Percentiles rank a stretch among this genome's conserved stretches.
Evolutionary conservation across 2,797 vertebrate genomes (phyloP).

Genomic region (Aldrovandia affinis): DNA sequence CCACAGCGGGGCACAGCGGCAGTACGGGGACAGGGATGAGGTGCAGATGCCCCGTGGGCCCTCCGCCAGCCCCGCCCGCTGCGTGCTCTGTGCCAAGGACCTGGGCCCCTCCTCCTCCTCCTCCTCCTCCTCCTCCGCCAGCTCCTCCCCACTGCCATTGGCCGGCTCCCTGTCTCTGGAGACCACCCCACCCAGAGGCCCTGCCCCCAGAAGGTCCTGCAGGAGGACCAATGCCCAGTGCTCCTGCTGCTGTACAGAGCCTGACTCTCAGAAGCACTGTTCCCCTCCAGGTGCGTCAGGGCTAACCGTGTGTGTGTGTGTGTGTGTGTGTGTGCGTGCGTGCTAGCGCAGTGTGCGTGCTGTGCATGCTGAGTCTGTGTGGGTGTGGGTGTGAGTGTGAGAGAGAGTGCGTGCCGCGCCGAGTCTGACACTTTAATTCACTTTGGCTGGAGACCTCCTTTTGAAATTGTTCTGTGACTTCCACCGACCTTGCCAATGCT

Average conservation of each 20-base stretch:
- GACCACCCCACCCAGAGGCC: conserved; percentile 17
- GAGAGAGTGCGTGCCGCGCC: too few species aligned
- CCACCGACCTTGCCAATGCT: too few species aligned
- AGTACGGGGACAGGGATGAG: conserved; percentile 45
- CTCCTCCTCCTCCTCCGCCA: conserved; percentile 46
- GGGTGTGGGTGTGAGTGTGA: too few species aligned
- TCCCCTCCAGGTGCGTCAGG: background rate
- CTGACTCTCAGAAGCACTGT: conserved; percentile 54
- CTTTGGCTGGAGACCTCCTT: too few species aligned
- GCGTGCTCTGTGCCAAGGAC: conserved; percentile 67
- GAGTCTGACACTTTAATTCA: too few species aligned
- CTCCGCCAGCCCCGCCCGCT: conserved; percentile 57
- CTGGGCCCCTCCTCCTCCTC: conserved; percentile 82
- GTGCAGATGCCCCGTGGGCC: conserved; percentile 67
- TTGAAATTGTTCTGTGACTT: too few species aligned
- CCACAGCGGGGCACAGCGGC: conserved; percentile 74
- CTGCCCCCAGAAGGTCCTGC: conserved; percentile 8
- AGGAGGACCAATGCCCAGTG: conserved; percentile 31
- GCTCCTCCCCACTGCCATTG: conserved; percentile 27
- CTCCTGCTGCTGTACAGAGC: conserved; percentile 41
- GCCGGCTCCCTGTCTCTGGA: too few species aligned
- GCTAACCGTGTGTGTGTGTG: background rate
- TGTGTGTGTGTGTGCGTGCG: background rate
- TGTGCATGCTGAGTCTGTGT: too few species aligned
- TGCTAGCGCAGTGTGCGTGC: too few species aligned